Base-by-base conservation (phyloP, 2,888 invertebrate species). In the Notodonta ziczac region DNA sequence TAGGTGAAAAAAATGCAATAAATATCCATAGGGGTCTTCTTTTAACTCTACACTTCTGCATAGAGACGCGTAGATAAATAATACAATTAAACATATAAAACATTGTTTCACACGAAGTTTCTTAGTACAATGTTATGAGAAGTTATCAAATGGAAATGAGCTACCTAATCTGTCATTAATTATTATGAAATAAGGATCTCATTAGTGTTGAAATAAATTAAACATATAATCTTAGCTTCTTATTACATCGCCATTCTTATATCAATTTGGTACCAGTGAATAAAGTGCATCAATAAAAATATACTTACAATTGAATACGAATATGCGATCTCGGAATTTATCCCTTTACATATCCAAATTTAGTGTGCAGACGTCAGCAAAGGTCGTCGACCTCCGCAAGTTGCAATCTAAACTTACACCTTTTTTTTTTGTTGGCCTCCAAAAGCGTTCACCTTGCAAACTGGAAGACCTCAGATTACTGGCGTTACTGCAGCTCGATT, bases 391-490 rank as follows among this genome's bases (percentile, higher is more conserved):
- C 80, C 82, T 77, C 67, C 60, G 40, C 59, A 70, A 58, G 70
- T 68, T 70, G 71, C 67, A 70, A 65, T 73, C 67, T 74, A 77
- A 79, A 76, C 73, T 70, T 56, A n/a, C 12, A 62, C 61, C 61
- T 73, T 71, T 67, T 73, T n/a, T 67, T 78, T 78, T 74, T 69
- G 59, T 62, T 73, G 74, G 70, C 82, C 81, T 80, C 69, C 67
- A 72, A 72, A 70, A 65, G 57, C 76, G 67, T 70, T 85, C 72
- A 78, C 84, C 82, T 84, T 80, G 81, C 67, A 64, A 73, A 83
- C 74, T 82, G 71, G 82, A 78, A 82, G 81, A 81, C 83, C 83
- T 84, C 77, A 74, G 69, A 63, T 63, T 62, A 59, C 60, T 67
- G 65, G 46, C 59, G 56, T 62, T 62, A 57, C 60, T 68, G 66